phyloP scores from a whole-genome alignment of 2,888 invertebrate species.

The Lamellibrachia columna region DNA sequence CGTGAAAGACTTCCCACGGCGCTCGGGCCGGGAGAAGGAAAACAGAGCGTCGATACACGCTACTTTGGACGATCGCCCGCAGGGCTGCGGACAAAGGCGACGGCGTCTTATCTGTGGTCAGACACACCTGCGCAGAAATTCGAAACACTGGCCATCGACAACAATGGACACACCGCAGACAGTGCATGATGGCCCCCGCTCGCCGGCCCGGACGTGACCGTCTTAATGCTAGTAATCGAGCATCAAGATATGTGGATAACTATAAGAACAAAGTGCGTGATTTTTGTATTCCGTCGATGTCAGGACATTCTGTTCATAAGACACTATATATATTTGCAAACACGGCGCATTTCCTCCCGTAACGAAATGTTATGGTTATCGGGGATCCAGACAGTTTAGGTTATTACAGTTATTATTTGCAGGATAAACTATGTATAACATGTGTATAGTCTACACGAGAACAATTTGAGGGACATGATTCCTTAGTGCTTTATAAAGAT shows the following conservation, averaged over 20 bases:
- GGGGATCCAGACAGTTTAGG: no score
- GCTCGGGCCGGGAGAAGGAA: not conserved
- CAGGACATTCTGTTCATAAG: not conserved
- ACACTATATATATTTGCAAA: not conserved
- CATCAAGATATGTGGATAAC: not conserved
- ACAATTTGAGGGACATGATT: not conserved
- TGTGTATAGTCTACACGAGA: not conserved
- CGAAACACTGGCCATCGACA: not conserved
- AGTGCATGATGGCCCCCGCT: not conserved
- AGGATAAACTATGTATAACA: not conserved
- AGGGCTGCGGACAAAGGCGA: not conserved
- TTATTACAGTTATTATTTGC: not conserved
- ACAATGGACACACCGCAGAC: not conserved
- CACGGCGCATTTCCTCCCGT: no score
- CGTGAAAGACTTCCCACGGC: slow-evolving; percentile 9
- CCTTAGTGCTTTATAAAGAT: not conserved
- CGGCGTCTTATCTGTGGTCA: not conserved
- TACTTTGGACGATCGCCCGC: not conserved
- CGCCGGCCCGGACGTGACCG: not conserved
- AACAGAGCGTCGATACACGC: slow-evolving; percentile 16
- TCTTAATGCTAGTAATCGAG: not conserved
- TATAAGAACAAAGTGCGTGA: not conserved
- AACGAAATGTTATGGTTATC: no score
- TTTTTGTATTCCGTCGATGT: not conserved
- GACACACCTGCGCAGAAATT: not conserved